These are phyloP conservation scores for Drepana falcataria DNA, from an alignment of 2,888 invertebrate genomes.

Conservation along the genomic window DNA sequence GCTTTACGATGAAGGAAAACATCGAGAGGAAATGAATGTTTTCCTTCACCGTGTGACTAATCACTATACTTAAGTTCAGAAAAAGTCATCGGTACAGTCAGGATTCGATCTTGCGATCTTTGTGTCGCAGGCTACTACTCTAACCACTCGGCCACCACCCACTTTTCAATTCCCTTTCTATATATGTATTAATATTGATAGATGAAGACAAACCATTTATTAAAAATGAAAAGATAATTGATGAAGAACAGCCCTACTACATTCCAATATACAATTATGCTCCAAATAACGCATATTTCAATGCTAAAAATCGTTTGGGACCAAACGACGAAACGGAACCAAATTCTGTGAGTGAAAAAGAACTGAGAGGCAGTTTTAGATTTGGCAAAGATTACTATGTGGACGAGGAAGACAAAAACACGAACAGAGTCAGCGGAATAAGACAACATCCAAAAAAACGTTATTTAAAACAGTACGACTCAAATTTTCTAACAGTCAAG, in stretches of 20 bases:
- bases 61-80: no score
- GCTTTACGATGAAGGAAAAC: no score
- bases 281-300: constrained; percentile 43
- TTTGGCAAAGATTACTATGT: background rate
- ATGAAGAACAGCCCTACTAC: constrained; percentile 34
- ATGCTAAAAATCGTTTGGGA: constrained; percentile 40
- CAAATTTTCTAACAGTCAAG: background rate
- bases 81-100: no score
- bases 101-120: no score
- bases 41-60: no score
- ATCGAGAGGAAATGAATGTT: no score
- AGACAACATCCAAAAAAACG: background rate
- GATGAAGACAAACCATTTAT: constrained; percentile 19
- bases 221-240: constrained; percentile 4
- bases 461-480: background rate
- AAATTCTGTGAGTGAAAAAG: constrained; percentile 2
- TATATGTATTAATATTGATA: no score
- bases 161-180: no score
- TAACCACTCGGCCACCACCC: no score
- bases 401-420: constrained; percentile 2
- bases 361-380: background rate
- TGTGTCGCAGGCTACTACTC: no score
- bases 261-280: constrained; percentile 38
- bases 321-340: constrained; percentile 26
- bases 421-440: background rate